A percentile compares a stretch with the other conserved stretches of the same genome.
These are phyloP conservation scores for Pteropus alecto DNA, from an alignment of 2,113 vertebrate genomes.

Conservation along the genomic window DNA sequence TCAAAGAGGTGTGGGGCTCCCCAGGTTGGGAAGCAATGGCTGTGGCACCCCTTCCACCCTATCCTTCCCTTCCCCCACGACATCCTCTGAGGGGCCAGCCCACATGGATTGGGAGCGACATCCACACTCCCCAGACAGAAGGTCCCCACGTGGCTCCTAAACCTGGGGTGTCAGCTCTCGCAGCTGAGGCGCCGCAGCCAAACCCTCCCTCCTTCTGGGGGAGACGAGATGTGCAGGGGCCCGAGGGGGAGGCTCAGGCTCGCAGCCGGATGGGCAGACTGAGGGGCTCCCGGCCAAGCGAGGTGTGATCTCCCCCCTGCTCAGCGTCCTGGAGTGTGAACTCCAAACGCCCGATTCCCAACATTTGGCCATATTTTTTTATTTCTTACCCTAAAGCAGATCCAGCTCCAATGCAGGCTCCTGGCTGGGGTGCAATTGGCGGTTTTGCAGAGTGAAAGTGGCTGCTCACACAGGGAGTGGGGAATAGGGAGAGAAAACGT, in stretches of 20 bases:
- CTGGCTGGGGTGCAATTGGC: constrained; percentile 15
- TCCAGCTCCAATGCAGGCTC: neutral
- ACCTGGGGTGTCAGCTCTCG: neutral
- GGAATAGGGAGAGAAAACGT: neutral
- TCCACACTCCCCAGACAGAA: neutral
- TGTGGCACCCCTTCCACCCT: neutral
- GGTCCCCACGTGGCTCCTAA: neutral
- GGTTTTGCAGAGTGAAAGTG: neutral
- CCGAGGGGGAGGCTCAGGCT: neutral
- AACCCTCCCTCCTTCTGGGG: neutral
- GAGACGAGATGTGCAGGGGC: neutral
- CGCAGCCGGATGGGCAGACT: constrained; percentile 72
- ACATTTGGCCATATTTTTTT: constrained; percentile 57
- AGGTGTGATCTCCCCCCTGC: constrained; percentile 65
- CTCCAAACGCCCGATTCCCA: constrained; percentile 49
- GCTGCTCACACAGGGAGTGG: neutral
- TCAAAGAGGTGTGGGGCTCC: neutral
- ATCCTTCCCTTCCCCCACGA: neutral
- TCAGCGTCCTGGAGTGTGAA: constrained; percentile 65
- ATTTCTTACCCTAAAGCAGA: constrained; percentile 39
- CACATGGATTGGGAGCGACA: neutral
- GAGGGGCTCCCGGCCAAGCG: constrained; percentile 66
- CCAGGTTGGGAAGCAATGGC: neutral
- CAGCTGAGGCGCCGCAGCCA: neutral
- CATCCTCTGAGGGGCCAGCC: neutral